A percentile compares a stretch with the other conserved stretches of the same genome.
Conservation (phyloP, 1,140 invertebrate genomes). For the Idris sp. region DNA sequence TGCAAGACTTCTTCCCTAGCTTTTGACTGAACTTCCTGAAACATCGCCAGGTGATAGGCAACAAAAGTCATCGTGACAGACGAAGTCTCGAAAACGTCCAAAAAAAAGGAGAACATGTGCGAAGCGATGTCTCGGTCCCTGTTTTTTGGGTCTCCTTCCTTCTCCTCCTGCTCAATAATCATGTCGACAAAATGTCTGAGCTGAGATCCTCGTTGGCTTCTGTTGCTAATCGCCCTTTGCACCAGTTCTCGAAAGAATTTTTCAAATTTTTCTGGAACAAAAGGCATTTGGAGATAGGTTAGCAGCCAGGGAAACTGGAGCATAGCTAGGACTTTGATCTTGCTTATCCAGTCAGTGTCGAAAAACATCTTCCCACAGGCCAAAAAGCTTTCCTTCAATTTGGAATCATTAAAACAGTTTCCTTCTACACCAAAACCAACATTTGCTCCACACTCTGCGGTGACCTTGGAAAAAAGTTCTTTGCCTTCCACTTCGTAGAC, state of each 20-base stretch:
- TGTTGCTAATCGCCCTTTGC: not conserved
- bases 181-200: constrained; percentile 31
- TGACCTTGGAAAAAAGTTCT: constrained; percentile 59
- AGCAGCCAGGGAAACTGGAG: constrained; percentile 20
- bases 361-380: constrained; percentile 36
- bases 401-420: constrained; percentile 50
- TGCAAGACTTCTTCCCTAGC: constrained; percentile 41
- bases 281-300: not conserved
- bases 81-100: constrained; percentile 55
- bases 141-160: constrained; percentile 15
- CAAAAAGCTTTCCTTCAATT: constrained; percentile 19
- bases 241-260: constrained; percentile 14
- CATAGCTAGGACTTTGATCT: not conserved
- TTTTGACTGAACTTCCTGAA: constrained; percentile 53
- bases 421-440: constrained; percentile 56
- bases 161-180: constrained; percentile 39
- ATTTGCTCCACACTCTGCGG: constrained; percentile 41
- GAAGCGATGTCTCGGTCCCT: constrained; percentile 14
- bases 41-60: not conserved
- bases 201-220: not conserved
- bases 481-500: constrained; percentile 62
- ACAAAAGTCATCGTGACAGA: constrained; percentile 33
- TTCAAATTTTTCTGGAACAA: constrained; percentile 20
- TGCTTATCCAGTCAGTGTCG: not conserved
- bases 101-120: constrained; percentile 50